These are phyloP conservation scores for Archocentrus centrarchus DNA, from an alignment of 2,113 vertebrate genomes.

Conservation along the genomic window DNA sequence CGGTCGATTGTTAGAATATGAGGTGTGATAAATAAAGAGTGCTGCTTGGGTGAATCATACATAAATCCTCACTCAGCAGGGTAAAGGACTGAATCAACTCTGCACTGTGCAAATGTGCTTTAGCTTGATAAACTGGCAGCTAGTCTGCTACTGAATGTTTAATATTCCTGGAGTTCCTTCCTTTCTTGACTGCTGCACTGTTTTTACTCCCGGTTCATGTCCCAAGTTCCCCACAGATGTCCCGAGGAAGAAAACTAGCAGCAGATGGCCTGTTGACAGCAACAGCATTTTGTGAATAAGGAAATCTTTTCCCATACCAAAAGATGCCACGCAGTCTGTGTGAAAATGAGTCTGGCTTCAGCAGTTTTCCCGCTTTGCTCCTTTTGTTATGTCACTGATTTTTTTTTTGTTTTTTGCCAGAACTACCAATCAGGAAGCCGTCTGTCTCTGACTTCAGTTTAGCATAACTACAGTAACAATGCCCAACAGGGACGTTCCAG, in stretches of 20 bases:
- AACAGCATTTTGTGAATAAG: constrained; percentile 2
- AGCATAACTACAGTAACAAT: not conserved
- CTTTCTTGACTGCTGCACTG: not conserved
- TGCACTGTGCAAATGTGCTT: not conserved
- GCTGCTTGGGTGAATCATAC: constrained; percentile 4
- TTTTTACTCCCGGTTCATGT: not conserved
- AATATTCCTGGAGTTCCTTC: not conserved
- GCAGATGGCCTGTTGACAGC: constrained; percentile 7
- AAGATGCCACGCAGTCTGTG: constrained; percentile 1
- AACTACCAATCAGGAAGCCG: constrained; percentile 7
- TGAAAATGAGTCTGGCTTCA: constrained; percentile 5
- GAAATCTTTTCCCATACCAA: not conserved
- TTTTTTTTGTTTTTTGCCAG: not conserved
- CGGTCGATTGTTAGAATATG: constrained; percentile 1
- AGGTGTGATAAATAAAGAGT: constrained; percentile 22
- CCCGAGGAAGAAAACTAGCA: not conserved
- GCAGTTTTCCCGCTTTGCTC: not conserved
- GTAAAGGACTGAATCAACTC: not conserved
- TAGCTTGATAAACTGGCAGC: not conserved
- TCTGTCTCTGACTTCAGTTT: not conserved
- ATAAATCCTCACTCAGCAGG: not conserved
- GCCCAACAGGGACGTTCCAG: not conserved
- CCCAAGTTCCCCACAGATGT: not conserved
- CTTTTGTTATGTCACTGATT: not conserved
- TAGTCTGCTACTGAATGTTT: not conserved